phyloP scores from a whole-genome alignment of 2,888 invertebrate species.

The Spodoptera littoralis region DNA sequence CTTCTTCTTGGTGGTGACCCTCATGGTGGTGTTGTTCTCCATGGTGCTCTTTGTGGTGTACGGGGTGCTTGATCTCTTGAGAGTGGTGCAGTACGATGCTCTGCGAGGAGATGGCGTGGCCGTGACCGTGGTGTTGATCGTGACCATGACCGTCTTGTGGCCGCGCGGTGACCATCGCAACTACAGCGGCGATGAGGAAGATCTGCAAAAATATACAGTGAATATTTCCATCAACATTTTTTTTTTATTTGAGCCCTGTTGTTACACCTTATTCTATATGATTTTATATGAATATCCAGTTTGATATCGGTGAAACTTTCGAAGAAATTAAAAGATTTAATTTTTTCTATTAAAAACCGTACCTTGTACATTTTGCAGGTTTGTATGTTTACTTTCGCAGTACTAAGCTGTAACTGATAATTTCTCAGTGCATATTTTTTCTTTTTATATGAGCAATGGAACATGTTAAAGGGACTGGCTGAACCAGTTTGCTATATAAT shows the following conservation, averaged over 20 bases:
- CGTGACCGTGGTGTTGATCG: conserved; percentile 33
- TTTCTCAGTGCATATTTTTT: background rate
- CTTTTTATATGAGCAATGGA: conserved; percentile 35
- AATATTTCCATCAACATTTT: too few species aligned
- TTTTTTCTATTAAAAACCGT: background rate
- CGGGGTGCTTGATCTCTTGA: conserved; percentile 32
- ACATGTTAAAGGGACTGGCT: too few species aligned
- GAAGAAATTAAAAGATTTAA: background rate
- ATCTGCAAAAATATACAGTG: conserved; percentile 18
- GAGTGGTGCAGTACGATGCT: conserved; percentile 65
- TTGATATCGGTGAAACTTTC: too few species aligned
- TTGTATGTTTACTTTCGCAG: conserved; percentile 10
- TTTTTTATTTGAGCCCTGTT: too few species aligned
- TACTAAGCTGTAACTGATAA: conserved; percentile 33
- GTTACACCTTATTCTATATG: too few species aligned
- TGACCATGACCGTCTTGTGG: conserved; percentile 45
- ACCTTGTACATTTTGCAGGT: conserved; percentile 44
- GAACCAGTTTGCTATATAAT: too few species aligned
- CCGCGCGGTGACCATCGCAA: conserved; percentile 29
- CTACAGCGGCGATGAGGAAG: conserved; percentile 21
- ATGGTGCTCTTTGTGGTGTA: conserved; percentile 21
- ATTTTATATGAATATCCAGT: too few species aligned
- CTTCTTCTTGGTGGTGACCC: conserved; percentile 14
- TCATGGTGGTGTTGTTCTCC: conserved; percentile 13
- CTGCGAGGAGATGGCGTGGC: conserved; percentile 63